Evolutionary conservation across 1,140 invertebrate genomes (phyloP).

Genomic region (Aphidius gifuensis): DNA sequence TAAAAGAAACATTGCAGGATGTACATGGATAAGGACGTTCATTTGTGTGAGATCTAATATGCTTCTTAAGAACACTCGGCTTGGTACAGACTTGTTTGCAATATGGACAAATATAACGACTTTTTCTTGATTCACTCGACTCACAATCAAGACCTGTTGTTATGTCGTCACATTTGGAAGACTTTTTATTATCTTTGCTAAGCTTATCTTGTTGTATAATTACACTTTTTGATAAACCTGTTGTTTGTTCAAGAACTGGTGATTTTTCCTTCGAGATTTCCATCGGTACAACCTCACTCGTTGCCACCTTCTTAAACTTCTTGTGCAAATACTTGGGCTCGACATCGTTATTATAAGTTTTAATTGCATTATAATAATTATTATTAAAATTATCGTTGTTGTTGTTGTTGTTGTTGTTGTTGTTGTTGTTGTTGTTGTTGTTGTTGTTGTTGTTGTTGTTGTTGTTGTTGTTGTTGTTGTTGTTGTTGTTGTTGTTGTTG

Average conservation of each 20-base stretch:
- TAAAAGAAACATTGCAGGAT: slow-evolving; percentile 88
- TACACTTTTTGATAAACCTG: slow-evolving; percentile 50
- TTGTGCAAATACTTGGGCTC: slow-evolving; percentile 82
- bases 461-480: slow-evolving; percentile 41
- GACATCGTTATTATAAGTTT: slow-evolving; percentile 57
- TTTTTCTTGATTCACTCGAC: slow-evolving; percentile 47
- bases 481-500: slow-evolving; percentile 39
- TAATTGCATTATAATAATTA: slow-evolving; percentile 43
- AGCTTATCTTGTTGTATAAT: slow-evolving; percentile 37
- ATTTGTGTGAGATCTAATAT: slow-evolving; percentile 89
- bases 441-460: too few species aligned
- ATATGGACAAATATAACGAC: slow-evolving; percentile 75
- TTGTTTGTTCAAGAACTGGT: slow-evolving; percentile 35
- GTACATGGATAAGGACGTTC: slow-evolving; percentile 87
- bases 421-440: slow-evolving; percentile 40
- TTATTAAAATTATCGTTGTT: slow-evolving; percentile 39
- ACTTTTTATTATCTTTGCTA: slow-evolving; percentile 33
- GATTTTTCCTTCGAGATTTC: slow-evolving; percentile 33
- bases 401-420: slow-evolving; percentile 35
- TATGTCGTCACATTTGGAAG: slow-evolving; percentile 30
- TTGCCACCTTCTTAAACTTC: slow-evolving; percentile 85
- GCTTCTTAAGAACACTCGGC: slow-evolving; percentile 90
- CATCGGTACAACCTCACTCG: slow-evolving; percentile 46
- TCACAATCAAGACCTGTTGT: slow-evolving; percentile 36
- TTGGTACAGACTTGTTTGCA: slow-evolving; percentile 87